These are phyloP conservation scores for Augiades crinisus DNA, from an alignment of 2,888 invertebrate genomes.

Conservation along the genomic window DNA sequence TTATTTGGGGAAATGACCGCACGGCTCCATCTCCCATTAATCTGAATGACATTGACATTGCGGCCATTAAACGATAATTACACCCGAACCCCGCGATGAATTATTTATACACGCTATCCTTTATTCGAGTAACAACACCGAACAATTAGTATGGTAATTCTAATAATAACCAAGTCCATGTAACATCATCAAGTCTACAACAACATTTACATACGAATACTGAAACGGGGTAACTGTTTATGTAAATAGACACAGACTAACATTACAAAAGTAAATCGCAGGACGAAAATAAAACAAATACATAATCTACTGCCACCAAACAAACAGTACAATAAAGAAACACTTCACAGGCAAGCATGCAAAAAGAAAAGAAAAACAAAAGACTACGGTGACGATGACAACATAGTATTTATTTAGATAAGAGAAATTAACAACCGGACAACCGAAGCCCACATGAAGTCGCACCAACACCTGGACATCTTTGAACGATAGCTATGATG, in stretches of 20 bases:
- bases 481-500: constrained; percentile 50
- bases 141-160: constrained; percentile 27
- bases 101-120: constrained; percentile 44
- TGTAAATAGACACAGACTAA: constrained; percentile 30
- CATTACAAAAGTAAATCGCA: constrained; percentile 23
- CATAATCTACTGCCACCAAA: constrained; percentile 49
- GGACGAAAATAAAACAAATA: constrained; percentile 30
- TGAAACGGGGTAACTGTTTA: constrained; percentile 23
- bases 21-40: neutral
- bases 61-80: constrained; percentile 45
- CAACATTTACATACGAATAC: constrained; percentile 26
- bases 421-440: constrained; percentile 43
- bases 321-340: constrained; percentile 43
- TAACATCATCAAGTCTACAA: constrained; percentile 4
- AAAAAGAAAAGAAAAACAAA: constrained; percentile 64
- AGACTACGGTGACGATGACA: constrained; percentile 45
- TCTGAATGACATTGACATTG: constrained; percentile 49
- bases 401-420: constrained; percentile 1
- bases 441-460: constrained; percentile 46
- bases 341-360: constrained; percentile 75
- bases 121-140: constrained; percentile 35
- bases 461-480: constrained; percentile 61
- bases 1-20: constrained; percentile 27
- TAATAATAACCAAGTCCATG: constrained; percentile 10
- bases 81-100: constrained; percentile 44